phyloP scores from a whole-genome alignment of 1,140 invertebrate species.

The Phthorimaea operculella region DNA sequence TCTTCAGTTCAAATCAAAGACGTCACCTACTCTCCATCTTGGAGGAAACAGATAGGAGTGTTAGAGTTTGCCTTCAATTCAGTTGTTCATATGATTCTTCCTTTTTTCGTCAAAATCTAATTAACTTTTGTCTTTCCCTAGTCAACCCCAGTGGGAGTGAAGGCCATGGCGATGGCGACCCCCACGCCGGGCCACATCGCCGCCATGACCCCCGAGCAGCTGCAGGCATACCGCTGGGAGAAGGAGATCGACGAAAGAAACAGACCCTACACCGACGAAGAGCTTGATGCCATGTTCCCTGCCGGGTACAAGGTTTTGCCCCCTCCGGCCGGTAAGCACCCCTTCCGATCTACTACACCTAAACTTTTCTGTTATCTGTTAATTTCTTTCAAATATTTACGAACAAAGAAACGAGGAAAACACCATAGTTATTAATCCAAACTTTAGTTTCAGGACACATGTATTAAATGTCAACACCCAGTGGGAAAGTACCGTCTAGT shows the following conservation, averaged over 20 bases:
- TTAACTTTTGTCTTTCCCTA: constrained; percentile 26
- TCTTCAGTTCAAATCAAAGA: too few species aligned
- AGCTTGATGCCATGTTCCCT: constrained; percentile 97
- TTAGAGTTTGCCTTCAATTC: too few species aligned
- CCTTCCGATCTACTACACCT: constrained; percentile 17
- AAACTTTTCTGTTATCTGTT: constrained; percentile 9
- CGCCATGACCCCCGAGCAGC: constrained; percentile 98
- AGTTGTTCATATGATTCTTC: too few species aligned
- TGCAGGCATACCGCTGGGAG: constrained; percentile 99
- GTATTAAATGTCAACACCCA: constrained; percentile 41
- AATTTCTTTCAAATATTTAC: constrained; percentile 16
- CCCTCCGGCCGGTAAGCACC: constrained; percentile 84
- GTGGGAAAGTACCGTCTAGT: constrained; percentile 26
- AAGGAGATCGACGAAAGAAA: constrained; percentile 99
- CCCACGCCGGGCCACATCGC: constrained; percentile 95
- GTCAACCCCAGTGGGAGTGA: constrained; percentile 92
- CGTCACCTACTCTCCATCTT: too few species aligned
- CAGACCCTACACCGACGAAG: constrained; percentile 95
- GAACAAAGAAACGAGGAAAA: constrained; percentile 21
- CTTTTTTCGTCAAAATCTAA: too few species aligned
- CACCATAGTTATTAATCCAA: constrained; percentile 50
- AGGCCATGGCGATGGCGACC: constrained; percentile 98
- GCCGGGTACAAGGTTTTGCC: constrained; percentile 97
- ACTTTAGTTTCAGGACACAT: constrained; percentile 65
- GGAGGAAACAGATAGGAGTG: too few species aligned